A percentile compares a stretch with the other conserved stretches of the same genome.
Conservation (phyloP, 2,888 invertebrate species). For the Bombylius major region DNA sequence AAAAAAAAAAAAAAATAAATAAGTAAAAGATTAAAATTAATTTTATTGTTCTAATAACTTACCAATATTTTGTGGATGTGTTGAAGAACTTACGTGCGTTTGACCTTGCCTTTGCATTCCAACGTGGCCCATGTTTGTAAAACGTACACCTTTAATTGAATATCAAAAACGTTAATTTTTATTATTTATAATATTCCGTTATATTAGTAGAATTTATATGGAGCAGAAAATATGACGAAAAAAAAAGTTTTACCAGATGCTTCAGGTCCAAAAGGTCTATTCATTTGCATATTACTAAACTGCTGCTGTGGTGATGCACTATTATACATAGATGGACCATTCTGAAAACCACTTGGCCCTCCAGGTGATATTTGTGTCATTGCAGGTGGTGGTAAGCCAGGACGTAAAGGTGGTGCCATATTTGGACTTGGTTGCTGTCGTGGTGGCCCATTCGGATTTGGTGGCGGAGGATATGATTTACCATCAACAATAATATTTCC, state of each 20-base stretch:
- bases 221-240: too few relatives aligned
- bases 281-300: slow-evolving; percentile 33
- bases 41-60: slow-evolving; percentile 12
- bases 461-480: slow-evolving; percentile 53
- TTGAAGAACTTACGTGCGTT: slow-evolving; percentile 50
- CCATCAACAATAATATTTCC: slow-evolving; percentile 77
- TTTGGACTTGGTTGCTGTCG: slow-evolving; percentile 33
- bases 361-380: slow-evolving; percentile 29
- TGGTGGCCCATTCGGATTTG: slow-evolving; percentile 33
- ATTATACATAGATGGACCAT: slow-evolving; percentile 33
- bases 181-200: too few relatives aligned
- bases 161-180: too few relatives aligned
- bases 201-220: too few relatives aligned
- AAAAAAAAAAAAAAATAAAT: not conserved
- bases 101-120: slow-evolving; percentile 39
- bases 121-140: slow-evolving; percentile 26
- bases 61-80: slow-evolving; percentile 50
- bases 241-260: slow-evolving; percentile 27
- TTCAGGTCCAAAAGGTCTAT: slow-evolving; percentile 30
- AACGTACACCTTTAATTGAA: slow-evolving; percentile 25
- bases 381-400: slow-evolving; percentile 29
- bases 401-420: slow-evolving; percentile 33
- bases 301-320: slow-evolving; percentile 29
- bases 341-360: slow-evolving; percentile 19
- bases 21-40: not conserved